phyloP scores from a whole-genome alignment of 2,113 vertebrate species.

The Cyanoderma ruficeps region DNA sequence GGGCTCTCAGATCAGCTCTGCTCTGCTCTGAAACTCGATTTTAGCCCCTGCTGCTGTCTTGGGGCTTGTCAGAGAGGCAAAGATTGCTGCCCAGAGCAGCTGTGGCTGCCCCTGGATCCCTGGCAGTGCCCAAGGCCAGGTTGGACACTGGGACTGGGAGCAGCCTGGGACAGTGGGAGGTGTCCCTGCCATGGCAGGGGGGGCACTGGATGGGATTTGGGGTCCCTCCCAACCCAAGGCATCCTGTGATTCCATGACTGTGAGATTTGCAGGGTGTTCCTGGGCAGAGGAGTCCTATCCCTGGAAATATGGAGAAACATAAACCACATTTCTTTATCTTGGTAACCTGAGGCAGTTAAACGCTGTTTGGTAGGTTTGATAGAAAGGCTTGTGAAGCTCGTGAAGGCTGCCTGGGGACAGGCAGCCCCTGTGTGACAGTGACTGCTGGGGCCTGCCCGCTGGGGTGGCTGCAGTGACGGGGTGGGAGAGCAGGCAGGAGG shows the following conservation, averaged over 20 bases:
- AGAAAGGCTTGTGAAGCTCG: background rate
- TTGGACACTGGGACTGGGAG: background rate
- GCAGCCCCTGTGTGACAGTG: background rate
- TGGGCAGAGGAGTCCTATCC: background rate
- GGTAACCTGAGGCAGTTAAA: fast-evolving
- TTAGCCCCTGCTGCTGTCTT: fast-evolving
- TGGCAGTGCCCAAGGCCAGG: background rate
- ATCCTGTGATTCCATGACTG: background rate
- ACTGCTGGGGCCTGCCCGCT: fast-evolving
- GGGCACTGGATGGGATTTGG: fast-evolving
- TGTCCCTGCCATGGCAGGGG: background rate
- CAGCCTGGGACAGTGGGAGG: background rate
- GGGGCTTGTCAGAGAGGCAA: background rate
- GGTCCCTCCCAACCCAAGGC: background rate
- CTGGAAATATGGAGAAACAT: fast-evolving
- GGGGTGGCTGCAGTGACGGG: fast-evolving
- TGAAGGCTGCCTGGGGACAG: background rate
- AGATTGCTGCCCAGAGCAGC: background rate
- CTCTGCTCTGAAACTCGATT: background rate
- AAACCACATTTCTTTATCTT: background rate
- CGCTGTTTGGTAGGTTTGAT: background rate
- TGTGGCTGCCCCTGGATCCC: background rate
- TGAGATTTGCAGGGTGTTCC: background rate
- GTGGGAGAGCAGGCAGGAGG: background rate
- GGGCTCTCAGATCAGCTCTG: background rate